phyloP scores from a whole-genome alignment of 2,888 invertebrate species.

The Erpobdella octoculata region DNA sequence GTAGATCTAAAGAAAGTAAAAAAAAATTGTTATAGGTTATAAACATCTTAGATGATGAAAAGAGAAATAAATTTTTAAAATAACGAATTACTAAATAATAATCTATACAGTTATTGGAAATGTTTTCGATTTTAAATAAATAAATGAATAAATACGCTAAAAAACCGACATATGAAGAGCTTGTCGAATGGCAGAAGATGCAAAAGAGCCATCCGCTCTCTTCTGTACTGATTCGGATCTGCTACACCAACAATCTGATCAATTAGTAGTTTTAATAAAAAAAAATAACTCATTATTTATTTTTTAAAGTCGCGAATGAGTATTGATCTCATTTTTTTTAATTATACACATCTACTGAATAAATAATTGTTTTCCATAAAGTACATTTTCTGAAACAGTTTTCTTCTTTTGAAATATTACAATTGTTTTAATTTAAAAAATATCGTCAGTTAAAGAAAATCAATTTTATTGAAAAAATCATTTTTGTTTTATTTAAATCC shows the following conservation, averaged over 20 bases:
- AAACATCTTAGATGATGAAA: no score
- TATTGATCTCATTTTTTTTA: no score
- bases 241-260: constrained; percentile 16
- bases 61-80: neutral
- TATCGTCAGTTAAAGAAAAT: neutral
- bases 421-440: no score
- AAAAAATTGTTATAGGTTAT: no score
- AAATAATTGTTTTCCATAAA: no score
- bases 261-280: no score
- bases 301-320: no score
- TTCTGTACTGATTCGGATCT: constrained; percentile 24
- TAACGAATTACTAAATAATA: neutral
- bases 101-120: neutral
- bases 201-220: constrained; percentile 23
- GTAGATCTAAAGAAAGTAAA: no score
- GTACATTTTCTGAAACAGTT: no score
- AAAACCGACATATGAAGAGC: constrained; percentile 20
- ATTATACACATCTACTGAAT: no score
- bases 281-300: no score
- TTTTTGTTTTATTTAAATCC: neutral
- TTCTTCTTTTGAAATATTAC: no score
- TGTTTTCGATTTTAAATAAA: neutral
- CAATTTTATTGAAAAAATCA: neutral
- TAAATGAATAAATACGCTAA: neutral
- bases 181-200: constrained; percentile 25